Evolutionary conservation across 2,797 vertebrate genomes (phyloP), one percentile per base, ranked within the genome.

Genomic region (Taeniopygia guttata): DNA sequence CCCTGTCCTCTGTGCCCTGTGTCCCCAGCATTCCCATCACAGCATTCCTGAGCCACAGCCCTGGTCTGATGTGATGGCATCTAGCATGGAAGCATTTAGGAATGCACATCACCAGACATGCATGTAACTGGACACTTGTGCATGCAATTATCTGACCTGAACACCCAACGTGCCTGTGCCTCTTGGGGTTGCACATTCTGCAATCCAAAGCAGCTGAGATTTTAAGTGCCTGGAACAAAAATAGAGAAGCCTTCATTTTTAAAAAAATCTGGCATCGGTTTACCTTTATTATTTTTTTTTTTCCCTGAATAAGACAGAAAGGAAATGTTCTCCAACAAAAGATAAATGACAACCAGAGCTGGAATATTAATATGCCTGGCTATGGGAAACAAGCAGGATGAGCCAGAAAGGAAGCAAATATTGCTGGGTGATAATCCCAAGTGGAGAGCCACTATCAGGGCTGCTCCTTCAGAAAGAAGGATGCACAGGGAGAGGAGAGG

Each of bases 11-110:
- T 72, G 69, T 78, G 54, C 16, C 54, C 59, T 5, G 8, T 0
- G 3, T 23, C 2, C 5, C 3, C 16, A 16, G 7, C 8, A 4
- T 14, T 54, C 55, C 29, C 45, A 17, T 8, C 5, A 9, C 74
- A 46, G 49, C 55, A 20, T 29, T 52, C 20, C 52, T 16, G 34
- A 34, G 82, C 18, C 23, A 13, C 43, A 62, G 69, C n/a, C 68
- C 42, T 1, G 1, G 0, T 42, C 5, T 48, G 73, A 29, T 0
- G 0, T 10, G 77, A 16, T 5, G n/a, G 42, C 26, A n/a, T 11
- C 23, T 3, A 29, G 32, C 1, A 0, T 18, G 34, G 1, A 0
- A 8, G 18, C 29, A 17, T 62, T 93, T 34, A 48, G 70, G 62
- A 66, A 84, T 20, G 17, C 10, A 3, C n/a, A 34, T 45, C 27